Evolutionary conservation across 1,140 invertebrate species (phyloP).

Genomic region (Drosophila mauritiana): DNA sequence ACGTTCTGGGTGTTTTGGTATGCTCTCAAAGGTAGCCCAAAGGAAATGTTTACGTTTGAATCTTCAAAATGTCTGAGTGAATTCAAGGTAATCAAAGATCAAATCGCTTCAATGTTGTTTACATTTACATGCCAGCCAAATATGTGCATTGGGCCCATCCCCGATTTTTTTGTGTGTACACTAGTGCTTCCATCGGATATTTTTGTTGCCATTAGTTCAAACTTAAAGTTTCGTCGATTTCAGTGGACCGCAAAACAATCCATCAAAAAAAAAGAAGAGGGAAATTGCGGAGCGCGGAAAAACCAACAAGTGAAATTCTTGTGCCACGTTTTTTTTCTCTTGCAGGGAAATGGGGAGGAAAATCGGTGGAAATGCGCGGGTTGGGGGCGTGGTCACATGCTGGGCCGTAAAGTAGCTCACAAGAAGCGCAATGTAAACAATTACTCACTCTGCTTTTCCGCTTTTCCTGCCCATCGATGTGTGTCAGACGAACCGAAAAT

Average conservation of each 20-base stretch:
- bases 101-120: conserved; percentile 35
- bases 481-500: conserved; percentile 73
- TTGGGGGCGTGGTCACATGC: conserved; percentile 34
- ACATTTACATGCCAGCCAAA: conserved; percentile 29
- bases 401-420: conserved; percentile 56
- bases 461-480: conserved; percentile 50
- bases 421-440: conserved; percentile 56
- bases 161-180: conserved; percentile 5
- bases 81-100: conserved; percentile 50
- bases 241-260: conserved; percentile 54
- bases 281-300: conserved; percentile 43
- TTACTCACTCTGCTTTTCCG: conserved; percentile 31
- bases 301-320: conserved; percentile 38
- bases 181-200: background rate
- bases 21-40: background rate
- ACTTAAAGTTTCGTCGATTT: conserved; percentile 18
- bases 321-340: background rate
- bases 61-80: conserved; percentile 10
- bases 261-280: conserved; percentile 46
- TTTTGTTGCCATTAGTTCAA: conserved; percentile 3
- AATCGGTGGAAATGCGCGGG: background rate
- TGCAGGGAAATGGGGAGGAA: background rate
- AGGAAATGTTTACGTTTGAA: conserved; percentile 13
- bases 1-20: background rate
- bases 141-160: background rate